Percentiles rank a stretch among this genome's conserved stretches.
These are phyloP conservation scores for Esox niger DNA, from an alignment of 2,113 vertebrate species.

Conservation along the genomic window DNA sequence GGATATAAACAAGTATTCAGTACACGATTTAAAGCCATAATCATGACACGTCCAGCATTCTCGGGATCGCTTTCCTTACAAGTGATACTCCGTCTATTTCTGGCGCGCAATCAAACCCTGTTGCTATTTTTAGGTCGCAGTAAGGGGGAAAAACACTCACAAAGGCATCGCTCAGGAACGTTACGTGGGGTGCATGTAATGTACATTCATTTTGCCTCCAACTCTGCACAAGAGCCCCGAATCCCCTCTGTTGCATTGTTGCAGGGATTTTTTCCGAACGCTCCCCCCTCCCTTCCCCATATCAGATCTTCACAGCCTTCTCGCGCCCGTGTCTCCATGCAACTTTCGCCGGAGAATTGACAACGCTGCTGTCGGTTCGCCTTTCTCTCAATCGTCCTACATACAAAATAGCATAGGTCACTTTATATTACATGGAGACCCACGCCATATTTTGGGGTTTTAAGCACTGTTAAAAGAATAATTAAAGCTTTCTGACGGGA, in stretches of 20 bases:
- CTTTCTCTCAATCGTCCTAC: constrained; percentile 23
- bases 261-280: constrained; percentile 71
- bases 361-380: constrained; percentile 36
- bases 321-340: constrained; percentile 50
- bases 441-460: constrained; percentile 22
- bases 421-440: constrained; percentile 34
- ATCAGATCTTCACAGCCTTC: constrained; percentile 53
- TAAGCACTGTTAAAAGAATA: constrained; percentile 71
- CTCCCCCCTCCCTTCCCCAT: constrained; percentile 33
- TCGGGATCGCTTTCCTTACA: constrained; percentile 89
- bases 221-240: constrained; percentile 72
- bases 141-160: constrained; percentile 82
- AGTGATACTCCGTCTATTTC: constrained; percentile 98
- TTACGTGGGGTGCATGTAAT: constrained; percentile 84
- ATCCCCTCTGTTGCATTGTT: constrained; percentile 77
- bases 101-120: constrained; percentile 96
- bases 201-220: constrained; percentile 77
- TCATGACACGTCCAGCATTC: constrained; percentile 86
- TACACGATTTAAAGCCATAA: constrained; percentile 70
- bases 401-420: constrained; percentile 28
- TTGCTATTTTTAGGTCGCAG: constrained; percentile 98
- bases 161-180: constrained; percentile 88
- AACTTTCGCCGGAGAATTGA: constrained; percentile 65
- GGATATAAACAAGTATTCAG: constrained; percentile 19
- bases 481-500: constrained; percentile 83